Percentiles rank a stretch among this genome's conserved stretches.
Evolutionary conservation across 2,888 invertebrate species (phyloP).

Genomic region (Rosalia funebris): DNA sequence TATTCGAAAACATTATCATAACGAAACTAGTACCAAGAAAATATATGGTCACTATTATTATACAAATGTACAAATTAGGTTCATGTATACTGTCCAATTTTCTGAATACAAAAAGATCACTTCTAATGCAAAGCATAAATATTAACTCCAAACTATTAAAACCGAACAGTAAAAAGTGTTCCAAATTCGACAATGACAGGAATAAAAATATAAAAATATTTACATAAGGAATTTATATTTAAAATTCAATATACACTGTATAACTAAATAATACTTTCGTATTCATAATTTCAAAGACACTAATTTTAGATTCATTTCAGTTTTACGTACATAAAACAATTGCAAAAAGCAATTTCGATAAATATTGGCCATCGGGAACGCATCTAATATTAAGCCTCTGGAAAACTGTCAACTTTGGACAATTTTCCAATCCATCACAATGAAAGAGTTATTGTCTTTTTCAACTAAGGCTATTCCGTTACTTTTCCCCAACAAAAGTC

Average conservation of each 20-base stretch:
- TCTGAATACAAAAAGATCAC: not conserved
- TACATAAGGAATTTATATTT: constrained; percentile 18
- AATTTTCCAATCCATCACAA: constrained; percentile 21
- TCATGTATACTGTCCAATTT: too few relatives aligned
- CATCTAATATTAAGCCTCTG: not conserved
- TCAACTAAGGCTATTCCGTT: constrained; percentile 40
- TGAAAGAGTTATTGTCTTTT: constrained; percentile 42
- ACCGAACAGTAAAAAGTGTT: constrained; percentile 5
- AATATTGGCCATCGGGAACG: not conserved
- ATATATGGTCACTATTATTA: too few relatives aligned
- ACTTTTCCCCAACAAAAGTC: constrained; percentile 10
- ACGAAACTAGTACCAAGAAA: too few relatives aligned
- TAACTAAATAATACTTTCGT: constrained; percentile 22
- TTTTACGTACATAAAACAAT: too few relatives aligned
- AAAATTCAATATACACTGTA: constrained; percentile 5
- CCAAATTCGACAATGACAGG: constrained; percentile 4
- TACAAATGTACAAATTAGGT: too few relatives aligned
- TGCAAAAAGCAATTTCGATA: constrained; percentile 9
- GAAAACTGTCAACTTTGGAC: not conserved
- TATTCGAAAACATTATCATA: not conserved
- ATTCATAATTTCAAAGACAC: not conserved
- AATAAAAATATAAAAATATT: constrained; percentile 24
- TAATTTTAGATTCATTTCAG: too few relatives aligned
- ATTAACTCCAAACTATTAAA: not conserved
- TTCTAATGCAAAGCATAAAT: not conserved